phyloP scores from a whole-genome alignment of 1,140 invertebrate species.

The Contarinia nasturtii region DNA sequence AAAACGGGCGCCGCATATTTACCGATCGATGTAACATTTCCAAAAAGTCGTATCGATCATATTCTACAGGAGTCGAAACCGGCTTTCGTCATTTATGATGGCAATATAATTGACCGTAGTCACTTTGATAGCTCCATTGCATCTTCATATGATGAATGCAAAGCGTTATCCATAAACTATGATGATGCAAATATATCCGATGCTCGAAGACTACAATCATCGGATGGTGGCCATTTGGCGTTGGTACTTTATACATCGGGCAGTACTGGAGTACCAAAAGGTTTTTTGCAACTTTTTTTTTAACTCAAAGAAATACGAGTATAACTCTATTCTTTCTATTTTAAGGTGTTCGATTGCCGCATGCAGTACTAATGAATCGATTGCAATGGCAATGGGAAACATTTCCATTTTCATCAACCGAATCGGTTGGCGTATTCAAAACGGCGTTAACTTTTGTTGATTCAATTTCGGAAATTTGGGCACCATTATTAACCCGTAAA shows the following conservation, averaged over 20 bases:
- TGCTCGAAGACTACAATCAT: constrained; percentile 14
- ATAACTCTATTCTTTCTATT: not conserved
- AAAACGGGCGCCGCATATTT: constrained; percentile 68
- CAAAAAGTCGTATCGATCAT: constrained; percentile 48
- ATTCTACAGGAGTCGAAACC: constrained; percentile 59
- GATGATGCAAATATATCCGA: constrained; percentile 12
- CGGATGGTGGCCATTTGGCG: constrained; percentile 29
- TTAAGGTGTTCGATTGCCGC: constrained; percentile 57
- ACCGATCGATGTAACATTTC: constrained; percentile 59
- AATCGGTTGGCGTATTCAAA: constrained; percentile 60
- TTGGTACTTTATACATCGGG: constrained; percentile 84
- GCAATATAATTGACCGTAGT: constrained; percentile 14
- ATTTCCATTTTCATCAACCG: constrained; percentile 45
- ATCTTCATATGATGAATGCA: constrained; percentile 13
- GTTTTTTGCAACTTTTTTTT: constrained; percentile 23
- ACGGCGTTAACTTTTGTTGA: constrained; percentile 79
- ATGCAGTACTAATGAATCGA: constrained; percentile 58
- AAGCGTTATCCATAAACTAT: constrained; percentile 13
- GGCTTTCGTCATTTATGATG: constrained; percentile 44
- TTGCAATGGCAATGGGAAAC: constrained; percentile 66
- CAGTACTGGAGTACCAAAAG: constrained; percentile 83
- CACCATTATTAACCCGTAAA: constrained; percentile 49
- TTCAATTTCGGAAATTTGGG: constrained; percentile 71
- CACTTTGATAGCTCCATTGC: constrained; percentile 14
- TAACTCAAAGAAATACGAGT: not conserved